Evolutionary conservation across 2,888 invertebrate species (phyloP).

Genomic region (Actias luna): DNA sequence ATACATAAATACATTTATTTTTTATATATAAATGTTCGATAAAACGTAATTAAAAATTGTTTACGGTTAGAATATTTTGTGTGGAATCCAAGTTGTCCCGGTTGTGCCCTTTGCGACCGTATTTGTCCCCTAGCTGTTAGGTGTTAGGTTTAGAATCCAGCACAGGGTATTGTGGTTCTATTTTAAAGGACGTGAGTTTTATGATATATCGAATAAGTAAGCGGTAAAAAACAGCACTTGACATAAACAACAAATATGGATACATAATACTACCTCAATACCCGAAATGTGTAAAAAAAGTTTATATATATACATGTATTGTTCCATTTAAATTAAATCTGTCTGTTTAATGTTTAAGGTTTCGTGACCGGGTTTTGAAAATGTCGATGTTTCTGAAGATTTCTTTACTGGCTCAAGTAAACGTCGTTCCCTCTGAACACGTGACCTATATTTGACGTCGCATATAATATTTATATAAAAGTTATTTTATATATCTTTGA

Average conservation of each 20-base stretch:
- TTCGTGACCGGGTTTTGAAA: constrained; percentile 50
- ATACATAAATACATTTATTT: constrained; percentile 1
- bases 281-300: constrained; percentile 68
- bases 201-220: constrained; percentile 66
- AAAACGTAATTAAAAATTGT: neutral
- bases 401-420: neutral
- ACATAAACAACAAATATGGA: constrained; percentile 42
- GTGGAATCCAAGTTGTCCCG: constrained; percentile 7
- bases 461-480: too few species aligned
- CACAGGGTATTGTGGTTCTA: constrained; percentile 82
- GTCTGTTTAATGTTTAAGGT: constrained; percentile 57
- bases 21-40: constrained; percentile 5
- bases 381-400: constrained; percentile 9
- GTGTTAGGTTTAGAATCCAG: constrained; percentile 73
- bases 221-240: constrained; percentile 54
- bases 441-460: neutral
- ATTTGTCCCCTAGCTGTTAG: constrained; percentile 78
- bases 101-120: constrained; percentile 75
- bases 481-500: too few species aligned
- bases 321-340: constrained; percentile 70
- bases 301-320: too few species aligned
- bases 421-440: too few species aligned
- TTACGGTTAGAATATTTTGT: neutral
- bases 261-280: constrained; percentile 79
- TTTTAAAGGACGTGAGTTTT: constrained; percentile 74